phyloP scores from a whole-genome alignment of 35 echinoderm and acorn worm species.

The Amphiura filiformis region DNA sequence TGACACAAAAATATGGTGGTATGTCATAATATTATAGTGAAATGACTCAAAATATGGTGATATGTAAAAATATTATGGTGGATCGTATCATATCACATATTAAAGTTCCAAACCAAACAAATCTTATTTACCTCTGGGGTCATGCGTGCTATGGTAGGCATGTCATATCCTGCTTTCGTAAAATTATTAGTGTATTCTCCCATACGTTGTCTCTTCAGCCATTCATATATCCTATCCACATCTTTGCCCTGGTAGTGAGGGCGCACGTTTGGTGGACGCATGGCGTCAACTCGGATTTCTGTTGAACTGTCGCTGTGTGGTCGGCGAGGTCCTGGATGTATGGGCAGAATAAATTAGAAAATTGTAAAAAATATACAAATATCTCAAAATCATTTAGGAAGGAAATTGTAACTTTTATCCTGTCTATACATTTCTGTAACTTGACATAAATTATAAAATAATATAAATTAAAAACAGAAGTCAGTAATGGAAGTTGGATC shows the following conservation, averaged over 20 bases:
- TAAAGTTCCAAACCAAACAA: no score
- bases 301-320: conserved; percentile 65
- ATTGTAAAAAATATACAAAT: neutral
- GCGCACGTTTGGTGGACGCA: neutral
- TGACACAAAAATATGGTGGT: no score
- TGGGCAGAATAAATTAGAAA: neutral
- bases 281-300: conserved; percentile 48
- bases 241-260: conserved; percentile 65
- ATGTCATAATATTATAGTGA: no score
- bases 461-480: no score
- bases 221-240: conserved; percentile 95
- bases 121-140: conserved; percentile 99
- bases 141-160: conserved; percentile 93
- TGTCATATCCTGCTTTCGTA: conserved; percentile 91
- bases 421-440: no score
- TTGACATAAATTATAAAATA: no score
- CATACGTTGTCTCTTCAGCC: conserved; percentile 68
- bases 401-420: neutral
- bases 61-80: no score
- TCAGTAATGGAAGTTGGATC: no score
- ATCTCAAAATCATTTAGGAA: conserved; percentile 6
- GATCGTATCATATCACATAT: no score
- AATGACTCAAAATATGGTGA: no score
- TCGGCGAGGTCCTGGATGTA: conserved; percentile 44
- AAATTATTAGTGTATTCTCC: conserved; percentile 98